Conservation (phyloP, 2,113 vertebrate species). For the Scolopax mira region DNA sequence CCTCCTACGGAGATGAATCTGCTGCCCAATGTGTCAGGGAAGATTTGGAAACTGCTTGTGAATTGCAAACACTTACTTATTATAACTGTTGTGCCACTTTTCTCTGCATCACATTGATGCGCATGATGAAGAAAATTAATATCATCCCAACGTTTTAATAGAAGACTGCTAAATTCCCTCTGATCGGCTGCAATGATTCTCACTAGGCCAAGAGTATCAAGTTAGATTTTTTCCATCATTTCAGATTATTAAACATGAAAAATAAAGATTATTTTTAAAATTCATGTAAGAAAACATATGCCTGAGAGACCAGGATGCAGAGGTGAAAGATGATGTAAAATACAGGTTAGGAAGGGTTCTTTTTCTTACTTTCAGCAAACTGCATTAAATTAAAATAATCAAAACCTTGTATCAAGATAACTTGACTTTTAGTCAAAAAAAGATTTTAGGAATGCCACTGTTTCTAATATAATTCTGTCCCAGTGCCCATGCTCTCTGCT, state of each 20-base stretch:
- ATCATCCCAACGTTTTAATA: neutral
- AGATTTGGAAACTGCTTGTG: neutral
- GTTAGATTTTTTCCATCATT: neutral
- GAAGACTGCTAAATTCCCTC: neutral
- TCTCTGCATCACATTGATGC: neutral
- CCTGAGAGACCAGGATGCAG: neutral
- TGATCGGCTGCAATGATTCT: neutral
- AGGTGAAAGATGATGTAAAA: neutral
- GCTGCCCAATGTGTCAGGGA: neutral
- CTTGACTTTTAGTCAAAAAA: neutral
- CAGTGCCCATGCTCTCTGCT: neutral
- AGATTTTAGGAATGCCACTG: neutral
- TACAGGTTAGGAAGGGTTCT: neutral
- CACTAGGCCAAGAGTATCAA: neutral
- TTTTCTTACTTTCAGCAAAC: neutral
- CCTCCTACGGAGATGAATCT: neutral
- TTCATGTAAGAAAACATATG: neutral
- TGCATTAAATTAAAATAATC: neutral
- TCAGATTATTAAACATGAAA: neutral
- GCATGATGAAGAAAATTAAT: neutral
- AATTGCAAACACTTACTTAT: neutral
- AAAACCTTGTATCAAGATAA: neutral
- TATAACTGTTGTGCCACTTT: neutral
- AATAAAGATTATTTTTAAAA: neutral
- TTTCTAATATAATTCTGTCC: neutral